Conservation (phyloP, 2,888 invertebrate genomes). For the Synergus gifuensis region DNA sequence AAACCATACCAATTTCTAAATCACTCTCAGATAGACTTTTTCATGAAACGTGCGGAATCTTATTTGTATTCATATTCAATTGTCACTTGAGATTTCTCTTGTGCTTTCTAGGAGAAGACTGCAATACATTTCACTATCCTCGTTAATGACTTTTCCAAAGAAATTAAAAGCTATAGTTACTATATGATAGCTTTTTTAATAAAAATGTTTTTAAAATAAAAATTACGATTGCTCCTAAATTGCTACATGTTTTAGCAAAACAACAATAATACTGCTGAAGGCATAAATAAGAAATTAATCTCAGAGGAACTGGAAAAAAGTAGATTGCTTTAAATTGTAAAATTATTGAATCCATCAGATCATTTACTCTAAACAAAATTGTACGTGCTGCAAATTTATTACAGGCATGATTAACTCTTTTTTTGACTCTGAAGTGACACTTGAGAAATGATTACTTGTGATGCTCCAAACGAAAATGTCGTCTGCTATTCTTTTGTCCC, state of each 20-base stretch:
- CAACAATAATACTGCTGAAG: too few relatives aligned
- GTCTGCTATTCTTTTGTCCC: background rate
- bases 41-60: background rate
- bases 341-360: too few relatives aligned
- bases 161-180: background rate
- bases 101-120: background rate
- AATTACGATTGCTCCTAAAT: too few relatives aligned
- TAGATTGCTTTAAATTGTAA: too few relatives aligned
- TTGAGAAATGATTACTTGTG: background rate
- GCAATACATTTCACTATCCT: background rate
- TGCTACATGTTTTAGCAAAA: too few relatives aligned
- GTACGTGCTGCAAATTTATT: background rate
- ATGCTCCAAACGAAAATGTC: too few relatives aligned
- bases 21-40: background rate
- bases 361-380: background rate
- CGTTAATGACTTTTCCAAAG: background rate
- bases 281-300: too few relatives aligned
- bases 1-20: too few relatives aligned
- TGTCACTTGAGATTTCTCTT: constrained; percentile 8
- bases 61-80: background rate
- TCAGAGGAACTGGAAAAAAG: too few relatives aligned
- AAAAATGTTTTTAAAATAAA: too few relatives aligned
- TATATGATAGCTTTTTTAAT: too few relatives aligned
- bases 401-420: background rate
- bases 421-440: background rate